These are phyloP conservation scores for Xiphophorus couchianus DNA, from an alignment of 2,113 vertebrate genomes.

Conservation along the genomic window DNA sequence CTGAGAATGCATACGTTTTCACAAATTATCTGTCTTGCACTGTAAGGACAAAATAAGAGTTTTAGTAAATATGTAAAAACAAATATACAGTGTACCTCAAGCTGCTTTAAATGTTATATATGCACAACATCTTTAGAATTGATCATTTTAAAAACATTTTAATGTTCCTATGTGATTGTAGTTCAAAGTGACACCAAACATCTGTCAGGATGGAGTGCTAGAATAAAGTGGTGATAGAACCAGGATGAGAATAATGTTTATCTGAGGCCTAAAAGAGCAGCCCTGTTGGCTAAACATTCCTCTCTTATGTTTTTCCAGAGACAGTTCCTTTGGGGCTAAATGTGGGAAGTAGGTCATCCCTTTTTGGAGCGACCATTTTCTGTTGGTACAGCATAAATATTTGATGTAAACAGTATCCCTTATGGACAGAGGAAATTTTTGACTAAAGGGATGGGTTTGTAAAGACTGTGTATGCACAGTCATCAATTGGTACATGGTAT, in stretches of 20 bases:
- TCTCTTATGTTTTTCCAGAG: slow-evolving; percentile 73
- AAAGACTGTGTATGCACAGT: slow-evolving; percentile 55
- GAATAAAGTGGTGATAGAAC: slow-evolving; percentile 18
- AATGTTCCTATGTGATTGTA: background rate
- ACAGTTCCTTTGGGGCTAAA: slow-evolving; percentile 74
- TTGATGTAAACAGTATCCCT: slow-evolving; percentile 72
- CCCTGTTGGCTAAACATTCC: slow-evolving; percentile 70
- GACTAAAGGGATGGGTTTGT: slow-evolving; percentile 49
- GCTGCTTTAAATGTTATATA: too few relatives aligned
- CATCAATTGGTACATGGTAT: slow-evolving; percentile 30
- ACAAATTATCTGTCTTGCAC: too few relatives aligned
- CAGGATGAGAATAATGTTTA: slow-evolving; percentile 60
- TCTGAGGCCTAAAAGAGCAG: slow-evolving; percentile 55
- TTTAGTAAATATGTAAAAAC: too few relatives aligned
- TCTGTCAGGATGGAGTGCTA: slow-evolving; percentile 5
- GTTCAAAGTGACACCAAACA: slow-evolving; percentile 1
- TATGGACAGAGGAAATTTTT: slow-evolving; percentile 67
- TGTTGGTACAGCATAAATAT: slow-evolving; percentile 79
- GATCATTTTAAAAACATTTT: background rate
- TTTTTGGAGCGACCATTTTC: slow-evolving; percentile 74
- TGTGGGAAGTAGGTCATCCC: slow-evolving; percentile 79
- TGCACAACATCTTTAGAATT: too few relatives aligned
- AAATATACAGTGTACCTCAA: too few relatives aligned
- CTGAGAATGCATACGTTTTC: too few relatives aligned
- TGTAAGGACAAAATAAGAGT: too few relatives aligned